Evolutionary conservation across 2,113 vertebrate genomes (phyloP), one percentile per base, ranked within the genome.

Genomic region (Oreotragus oreotragus): DNA sequence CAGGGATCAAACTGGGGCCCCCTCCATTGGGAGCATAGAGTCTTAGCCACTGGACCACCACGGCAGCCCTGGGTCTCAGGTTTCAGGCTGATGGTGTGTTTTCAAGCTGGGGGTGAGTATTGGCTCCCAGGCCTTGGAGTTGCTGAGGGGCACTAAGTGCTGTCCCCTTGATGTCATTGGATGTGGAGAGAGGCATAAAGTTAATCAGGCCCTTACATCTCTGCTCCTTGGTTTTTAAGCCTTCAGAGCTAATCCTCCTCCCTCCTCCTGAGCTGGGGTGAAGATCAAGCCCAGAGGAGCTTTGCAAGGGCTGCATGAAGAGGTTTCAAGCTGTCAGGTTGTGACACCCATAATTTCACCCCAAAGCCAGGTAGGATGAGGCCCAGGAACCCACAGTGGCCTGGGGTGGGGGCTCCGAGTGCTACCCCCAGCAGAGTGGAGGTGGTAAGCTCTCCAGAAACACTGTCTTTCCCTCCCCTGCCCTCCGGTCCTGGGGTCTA

Each of bases 211-310:
- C 39, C 49, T 96, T 87, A 90, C 87, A 36, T 90, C 86, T 98
- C 96, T 33, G 96, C 90, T 97, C 30, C 80, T 58, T 90, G 92
- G 28, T 83, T 97, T 98, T 97, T 94, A 97, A 98, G 89, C 93
- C 62, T 94, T 95, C 30, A 14, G 85, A 60, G 33, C 97, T 97
- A 96, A 88, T 98, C 94, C 94, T 95, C 97, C 77, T 94, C 86
- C 96, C 25, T 1, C 84, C 47, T 33, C 97, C 97, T 95, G 94
- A 97, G 96, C 64, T 43, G 91, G 86, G 73, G 15, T 91, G 17
- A 90, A 85, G 88, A 64, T n/a, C n/a, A 58, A 9, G 70, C 96
- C 49, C 6, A 66, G 70, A 97, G 96, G 97, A 98, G 55, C 92
- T 64, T 12, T 88, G 89, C 89, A 91, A 85, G 94, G 80, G 57